Percentiles rank a stretch among this genome's conserved stretches.
phyloP scores from a whole-genome alignment of 2,797 vertebrate genomes.

The Hypotaenidia philippensis region DNA sequence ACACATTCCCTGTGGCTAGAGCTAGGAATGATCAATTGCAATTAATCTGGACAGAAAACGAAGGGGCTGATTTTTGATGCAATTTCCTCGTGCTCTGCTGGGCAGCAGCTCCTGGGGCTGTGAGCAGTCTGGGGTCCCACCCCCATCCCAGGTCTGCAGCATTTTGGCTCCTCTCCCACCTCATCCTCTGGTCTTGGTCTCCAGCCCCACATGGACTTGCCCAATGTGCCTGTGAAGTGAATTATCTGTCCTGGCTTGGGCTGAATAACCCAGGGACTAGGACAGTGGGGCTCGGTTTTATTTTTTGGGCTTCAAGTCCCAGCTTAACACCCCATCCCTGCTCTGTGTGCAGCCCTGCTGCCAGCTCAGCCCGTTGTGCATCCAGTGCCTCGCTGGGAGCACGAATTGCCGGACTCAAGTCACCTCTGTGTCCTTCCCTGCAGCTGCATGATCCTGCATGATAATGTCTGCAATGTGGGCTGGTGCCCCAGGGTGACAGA shows the following conservation, averaged over 20 bases:
- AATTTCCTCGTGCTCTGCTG: not conserved
- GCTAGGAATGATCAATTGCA: slow-evolving; percentile 6
- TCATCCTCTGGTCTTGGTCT: not conserved
- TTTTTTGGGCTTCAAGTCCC: not conserved
- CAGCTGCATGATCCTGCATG: accelerated
- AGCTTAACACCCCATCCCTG: not conserved
- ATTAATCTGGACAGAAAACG: slow-evolving; percentile 39
- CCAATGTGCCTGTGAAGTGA: not conserved
- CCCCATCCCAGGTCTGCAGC: not conserved
- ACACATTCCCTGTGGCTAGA: not conserved
- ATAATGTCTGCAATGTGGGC: not conserved
- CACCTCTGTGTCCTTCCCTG: not conserved
- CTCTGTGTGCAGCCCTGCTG: not conserved
- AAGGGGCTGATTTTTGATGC: slow-evolving; percentile 3
- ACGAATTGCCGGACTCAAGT: not conserved
- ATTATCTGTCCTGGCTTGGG: not conserved
- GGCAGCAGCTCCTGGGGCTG: not conserved
- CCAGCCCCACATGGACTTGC: accelerated
- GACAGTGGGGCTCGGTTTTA: not conserved
- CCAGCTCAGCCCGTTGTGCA: not conserved
- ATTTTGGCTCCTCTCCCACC: not conserved
- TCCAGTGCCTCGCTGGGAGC: not conserved
- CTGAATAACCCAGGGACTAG: not conserved
- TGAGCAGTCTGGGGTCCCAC: not conserved
- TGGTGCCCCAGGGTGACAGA: not conserved